Evolutionary conservation across 2,113 vertebrate species (phyloP).

Genomic region (Odobenus rosmarus): DNA sequence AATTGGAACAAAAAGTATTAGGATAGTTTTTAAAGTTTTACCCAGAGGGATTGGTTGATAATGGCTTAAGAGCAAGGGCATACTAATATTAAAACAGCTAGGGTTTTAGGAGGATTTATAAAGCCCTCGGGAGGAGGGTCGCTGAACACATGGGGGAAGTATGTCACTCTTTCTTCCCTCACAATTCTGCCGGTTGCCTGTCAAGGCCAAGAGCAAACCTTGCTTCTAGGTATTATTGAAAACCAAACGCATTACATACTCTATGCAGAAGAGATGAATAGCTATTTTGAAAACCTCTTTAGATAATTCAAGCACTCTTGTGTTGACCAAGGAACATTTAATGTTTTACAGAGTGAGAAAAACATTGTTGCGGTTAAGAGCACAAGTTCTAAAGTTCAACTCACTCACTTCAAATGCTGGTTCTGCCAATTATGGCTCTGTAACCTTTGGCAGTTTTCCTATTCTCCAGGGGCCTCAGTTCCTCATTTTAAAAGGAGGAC

Average conservation of each 20-base stretch:
- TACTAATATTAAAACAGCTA: background rate
- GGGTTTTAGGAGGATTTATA: background rate
- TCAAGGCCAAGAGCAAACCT: background rate
- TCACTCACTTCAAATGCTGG: background rate
- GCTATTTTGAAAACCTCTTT: background rate
- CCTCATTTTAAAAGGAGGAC: background rate
- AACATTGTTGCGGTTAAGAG: background rate
- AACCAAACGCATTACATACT: background rate
- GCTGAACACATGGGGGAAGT: background rate
- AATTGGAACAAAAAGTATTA: background rate
- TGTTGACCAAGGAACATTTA: background rate
- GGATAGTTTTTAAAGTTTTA: background rate
- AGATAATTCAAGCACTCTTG: background rate
- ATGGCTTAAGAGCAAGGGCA: background rate
- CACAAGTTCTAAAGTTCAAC: background rate
- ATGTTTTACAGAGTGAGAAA: background rate
- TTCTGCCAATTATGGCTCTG: background rate
- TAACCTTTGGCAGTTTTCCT: background rate
- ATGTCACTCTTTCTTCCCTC: background rate
- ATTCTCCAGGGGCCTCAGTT: background rate
- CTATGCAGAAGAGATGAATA: background rate
- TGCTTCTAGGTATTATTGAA: background rate
- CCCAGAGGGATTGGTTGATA: background rate
- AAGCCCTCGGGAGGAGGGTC: background rate
- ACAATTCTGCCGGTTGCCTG: background rate